Conservation (phyloP, 2,888 invertebrate genomes). For the Synanthedon myopaeformis region DNA sequence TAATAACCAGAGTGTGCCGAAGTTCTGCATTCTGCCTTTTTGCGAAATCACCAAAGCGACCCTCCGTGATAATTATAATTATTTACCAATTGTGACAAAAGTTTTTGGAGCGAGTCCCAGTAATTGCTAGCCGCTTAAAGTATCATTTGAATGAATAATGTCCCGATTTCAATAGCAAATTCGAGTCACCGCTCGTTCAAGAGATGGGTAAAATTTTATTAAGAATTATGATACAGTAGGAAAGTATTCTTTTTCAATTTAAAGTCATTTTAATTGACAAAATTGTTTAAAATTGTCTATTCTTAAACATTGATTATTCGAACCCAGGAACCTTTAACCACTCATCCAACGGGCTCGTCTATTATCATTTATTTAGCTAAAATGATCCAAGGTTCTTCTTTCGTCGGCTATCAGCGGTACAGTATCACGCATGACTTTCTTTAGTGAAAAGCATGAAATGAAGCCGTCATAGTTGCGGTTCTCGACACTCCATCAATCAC, state of each 20-base stretch:
- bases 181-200: constrained; percentile 31
- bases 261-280: constrained; percentile 55
- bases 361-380: too few relatives aligned
- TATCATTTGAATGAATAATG: constrained; percentile 59
- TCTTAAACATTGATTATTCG: too few relatives aligned
- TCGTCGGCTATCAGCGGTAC: constrained; percentile 16
- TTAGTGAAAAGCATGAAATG: constrained; percentile 50
- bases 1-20: constrained; percentile 52
- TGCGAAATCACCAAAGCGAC: constrained; percentile 55
- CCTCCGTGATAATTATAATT: constrained; percentile 64
- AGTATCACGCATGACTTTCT: constrained; percentile 35
- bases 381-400: constrained; percentile 3
- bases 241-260: constrained; percentile 48
- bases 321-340: too few relatives aligned
- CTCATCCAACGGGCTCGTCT: too few relatives aligned
- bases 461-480: constrained; percentile 36
- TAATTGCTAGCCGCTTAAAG: constrained; percentile 58
- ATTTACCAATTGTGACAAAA: constrained; percentile 65
- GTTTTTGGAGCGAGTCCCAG: constrained; percentile 39
- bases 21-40: constrained; percentile 62
- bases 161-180: constrained; percentile 41
- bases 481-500: constrained; percentile 53
- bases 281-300: constrained; percentile 40
- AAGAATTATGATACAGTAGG: constrained; percentile 15
- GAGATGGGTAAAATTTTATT: constrained; percentile 32